These are phyloP conservation scores for Anniella stebbinsi DNA, from an alignment of 2,797 vertebrate genomes.

Conservation along the genomic window DNA sequence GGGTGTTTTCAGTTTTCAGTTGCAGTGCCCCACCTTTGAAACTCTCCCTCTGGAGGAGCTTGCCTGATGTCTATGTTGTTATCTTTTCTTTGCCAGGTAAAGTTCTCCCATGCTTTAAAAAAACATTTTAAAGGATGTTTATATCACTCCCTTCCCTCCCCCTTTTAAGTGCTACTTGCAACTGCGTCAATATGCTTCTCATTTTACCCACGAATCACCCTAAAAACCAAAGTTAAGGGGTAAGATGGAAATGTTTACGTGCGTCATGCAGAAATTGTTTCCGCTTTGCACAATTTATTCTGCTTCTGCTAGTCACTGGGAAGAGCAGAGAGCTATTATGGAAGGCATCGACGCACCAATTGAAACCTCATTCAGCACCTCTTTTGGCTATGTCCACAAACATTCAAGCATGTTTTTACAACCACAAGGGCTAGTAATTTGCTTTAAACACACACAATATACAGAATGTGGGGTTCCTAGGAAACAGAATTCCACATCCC, in stretches of 20 bases:
- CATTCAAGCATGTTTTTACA: not conserved
- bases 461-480: not conserved
- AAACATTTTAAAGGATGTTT: not conserved
- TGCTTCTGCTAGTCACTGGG: not conserved
- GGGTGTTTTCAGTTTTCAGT: no score
- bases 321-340: not conserved
- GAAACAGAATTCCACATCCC: not conserved
- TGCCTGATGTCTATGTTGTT: not conserved
- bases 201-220: not conserved
- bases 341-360: not conserved
- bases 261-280: not conserved
- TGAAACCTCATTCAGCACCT: not conserved
- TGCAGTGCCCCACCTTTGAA: not conserved
- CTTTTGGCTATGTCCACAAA: not conserved
- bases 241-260: not conserved
- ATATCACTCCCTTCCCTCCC: not conserved
- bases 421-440: not conserved
- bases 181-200: not conserved
- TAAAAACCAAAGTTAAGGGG: not conserved
- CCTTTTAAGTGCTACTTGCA: not conserved
- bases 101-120: not conserved
- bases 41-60: not conserved
- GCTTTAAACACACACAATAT: not conserved
- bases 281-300: not conserved
- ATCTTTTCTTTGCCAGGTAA: not conserved